Conservation (phyloP, 2,888 invertebrate genomes). For the Epicampocera succincta region DNA sequence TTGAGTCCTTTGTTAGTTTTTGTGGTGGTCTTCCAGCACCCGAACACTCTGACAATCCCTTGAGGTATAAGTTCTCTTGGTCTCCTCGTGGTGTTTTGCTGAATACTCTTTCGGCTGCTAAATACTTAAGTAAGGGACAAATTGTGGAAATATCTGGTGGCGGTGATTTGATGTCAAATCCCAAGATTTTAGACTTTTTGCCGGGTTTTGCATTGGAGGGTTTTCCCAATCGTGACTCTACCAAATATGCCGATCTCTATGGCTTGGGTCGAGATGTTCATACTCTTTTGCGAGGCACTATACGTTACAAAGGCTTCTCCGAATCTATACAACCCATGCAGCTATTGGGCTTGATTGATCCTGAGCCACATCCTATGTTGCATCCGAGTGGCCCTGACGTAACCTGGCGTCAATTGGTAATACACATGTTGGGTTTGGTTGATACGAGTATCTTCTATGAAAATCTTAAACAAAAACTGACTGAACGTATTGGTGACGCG, state of each 20-base stretch:
- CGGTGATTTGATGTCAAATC: slow-evolving; percentile 93
- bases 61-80: slow-evolving; percentile 98
- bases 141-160: slow-evolving; percentile 94
- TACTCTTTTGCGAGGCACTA: slow-evolving; percentile 95
- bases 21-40: slow-evolving; percentile 99
- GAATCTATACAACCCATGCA: slow-evolving; percentile 94
- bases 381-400: slow-evolving; percentile 97
- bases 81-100: slow-evolving; percentile 95
- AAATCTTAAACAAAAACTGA: slow-evolving; percentile 92
- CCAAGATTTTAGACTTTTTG: slow-evolving; percentile 91
- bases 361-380: slow-evolving; percentile 92
- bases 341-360: slow-evolving; percentile 92
- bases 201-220: slow-evolving; percentile 98
- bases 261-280: slow-evolving; percentile 91
- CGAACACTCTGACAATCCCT: slow-evolving; percentile 94
- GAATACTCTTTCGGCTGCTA: slow-evolving; percentile 94
- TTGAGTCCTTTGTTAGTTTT: slow-evolving; percentile 97
- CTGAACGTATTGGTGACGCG: slow-evolving; percentile 90
- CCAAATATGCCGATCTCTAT: slow-evolving; percentile 92
- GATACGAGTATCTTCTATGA: slow-evolving; percentile 95
- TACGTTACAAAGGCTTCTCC: slow-evolving; percentile 95
- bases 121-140: slow-evolving; percentile 91
- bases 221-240: slow-evolving; percentile 98
- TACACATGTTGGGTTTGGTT: slow-evolving; percentile 91
- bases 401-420: slow-evolving; percentile 96